Percentiles rank a stretch among this genome's conserved stretches.
Conservation (phyloP, 2,888 invertebrate species). For the Conchocele bisecta region DNA sequence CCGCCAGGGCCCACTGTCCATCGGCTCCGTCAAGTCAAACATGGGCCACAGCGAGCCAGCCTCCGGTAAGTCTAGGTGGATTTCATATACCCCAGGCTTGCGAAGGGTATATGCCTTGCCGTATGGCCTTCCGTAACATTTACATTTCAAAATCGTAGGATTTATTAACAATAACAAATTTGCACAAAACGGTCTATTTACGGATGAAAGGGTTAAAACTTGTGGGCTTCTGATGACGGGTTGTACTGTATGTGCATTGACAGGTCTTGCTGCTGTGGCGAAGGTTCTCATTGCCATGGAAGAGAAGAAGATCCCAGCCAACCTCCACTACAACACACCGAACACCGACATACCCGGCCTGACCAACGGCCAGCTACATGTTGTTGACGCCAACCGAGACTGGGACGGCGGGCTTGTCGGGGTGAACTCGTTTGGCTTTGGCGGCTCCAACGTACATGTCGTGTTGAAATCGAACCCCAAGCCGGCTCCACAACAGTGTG, state of each 20-base stretch:
- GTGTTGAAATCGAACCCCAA: slow-evolving; percentile 83
- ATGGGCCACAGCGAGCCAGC: slow-evolving; percentile 98
- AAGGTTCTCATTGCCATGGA: slow-evolving; percentile 98
- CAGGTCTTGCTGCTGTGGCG: slow-evolving; percentile 93
- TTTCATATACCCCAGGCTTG: too few species aligned
- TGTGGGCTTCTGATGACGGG: neutral
- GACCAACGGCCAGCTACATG: slow-evolving; percentile 93
- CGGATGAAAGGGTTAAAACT: too few species aligned
- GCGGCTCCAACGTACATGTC: slow-evolving; percentile 87
- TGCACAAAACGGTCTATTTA: too few species aligned
- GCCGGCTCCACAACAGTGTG: slow-evolving; percentile 51
- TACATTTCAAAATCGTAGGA: too few species aligned
- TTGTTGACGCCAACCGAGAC: slow-evolving; percentile 91
- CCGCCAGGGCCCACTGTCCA: slow-evolving; percentile 88
- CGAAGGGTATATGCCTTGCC: too few species aligned
- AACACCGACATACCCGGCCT: slow-evolving; percentile 97
- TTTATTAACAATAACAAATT: too few species aligned
- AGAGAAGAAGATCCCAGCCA: slow-evolving; percentile 92
- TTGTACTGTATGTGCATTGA: slow-evolving; percentile 20
- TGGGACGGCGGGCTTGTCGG: slow-evolving; percentile 97
- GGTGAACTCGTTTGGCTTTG: slow-evolving; percentile 98
- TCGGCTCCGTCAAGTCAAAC: slow-evolving; percentile 99
- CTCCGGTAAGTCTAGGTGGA: slow-evolving; percentile 81
- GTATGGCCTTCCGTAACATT: too few species aligned
- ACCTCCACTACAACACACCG: slow-evolving; percentile 93